Evolutionary conservation across 2,113 vertebrate species (phyloP), one percentile per base, ranked within the genome.

Genomic region (Alethe castanea): DNA sequence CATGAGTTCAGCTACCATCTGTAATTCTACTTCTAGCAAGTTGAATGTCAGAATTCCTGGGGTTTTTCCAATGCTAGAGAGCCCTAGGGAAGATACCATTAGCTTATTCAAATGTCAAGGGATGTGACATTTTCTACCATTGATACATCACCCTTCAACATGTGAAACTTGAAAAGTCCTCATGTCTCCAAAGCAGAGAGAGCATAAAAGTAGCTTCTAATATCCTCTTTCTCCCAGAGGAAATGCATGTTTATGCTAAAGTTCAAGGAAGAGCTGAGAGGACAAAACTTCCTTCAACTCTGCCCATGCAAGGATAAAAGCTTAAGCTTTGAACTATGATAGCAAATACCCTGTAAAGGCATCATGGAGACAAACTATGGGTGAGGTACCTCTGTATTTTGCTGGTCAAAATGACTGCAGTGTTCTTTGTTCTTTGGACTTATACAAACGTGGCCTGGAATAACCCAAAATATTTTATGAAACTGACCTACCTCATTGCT

Each of bases 1-100:
- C 31, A 36, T 77, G 26, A 94, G 86, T 90, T 95, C 72, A 87
- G 59, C 69, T 74, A 61, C 91, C 91, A 96, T 96, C 96, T 97
- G 95, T 56, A 94, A 70, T 90, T 95, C 78, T 38, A 53, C 45
- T 61, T 96, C 88, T 44, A 92, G 78, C 40, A 95, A 69, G 64
- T 7, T 92, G 94, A 97, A 97, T 96, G 97, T 95, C 96, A 97
- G 86, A 93, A 85, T 93, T 97, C 89, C 96, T 29, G 62, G 16
- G 3, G 35, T 83, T 86, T 94, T 60, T 95, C 74, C 69, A 88
- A 72, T 22, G 66, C 88, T 82, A 92, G 56, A 96, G 61, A 81
- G 73, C 95, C 81, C 79, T 66, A 79, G 89, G 92, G 88, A 96
- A 93, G 70, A 3, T 47, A 61, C 93, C 81, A 82, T 80, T 90